Percentiles rank a stretch among this genome's conserved stretches.
These are phyloP conservation scores for Chirona hameri DNA, from an alignment of 2,888 invertebrate species.

Conservation along the genomic window DNA sequence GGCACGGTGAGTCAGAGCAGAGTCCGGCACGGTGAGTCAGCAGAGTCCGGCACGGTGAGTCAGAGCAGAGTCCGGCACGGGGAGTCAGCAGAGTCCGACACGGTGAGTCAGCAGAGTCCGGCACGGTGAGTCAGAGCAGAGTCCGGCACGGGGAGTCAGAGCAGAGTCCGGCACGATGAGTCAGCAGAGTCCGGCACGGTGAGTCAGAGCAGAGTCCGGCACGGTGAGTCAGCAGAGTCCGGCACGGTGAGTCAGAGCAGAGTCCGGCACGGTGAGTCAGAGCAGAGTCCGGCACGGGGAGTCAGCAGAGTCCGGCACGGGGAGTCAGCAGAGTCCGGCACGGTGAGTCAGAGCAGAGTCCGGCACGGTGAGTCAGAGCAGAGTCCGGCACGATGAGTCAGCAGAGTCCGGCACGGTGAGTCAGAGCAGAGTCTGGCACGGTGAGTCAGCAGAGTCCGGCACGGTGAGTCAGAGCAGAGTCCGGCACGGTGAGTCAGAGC, in stretches of 20 bases:
- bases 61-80: neutral
- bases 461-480: slow-evolving; percentile 47
- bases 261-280: neutral
- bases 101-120: slow-evolving; percentile 42
- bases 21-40: neutral
- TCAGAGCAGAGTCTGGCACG: neutral
- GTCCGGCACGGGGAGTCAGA: neutral
- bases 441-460: slow-evolving; percentile 68
- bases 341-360: slow-evolving; percentile 43
- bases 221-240: slow-evolving; percentile 47
- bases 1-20: too few relatives aligned
- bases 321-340: slow-evolving; percentile 88
- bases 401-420: neutral
- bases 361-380: too few relatives aligned
- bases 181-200: too few relatives aligned
- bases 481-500: neutral
- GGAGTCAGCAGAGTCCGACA: slow-evolving; percentile 71
- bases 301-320: too few relatives aligned
- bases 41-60: neutral
- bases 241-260: neutral
- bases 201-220: slow-evolving; percentile 88
- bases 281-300: neutral
- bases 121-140: neutral
- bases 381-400: neutral
- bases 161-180: neutral